phyloP scores from a whole-genome alignment of 2,888 invertebrate species.

The Pegoplata infirma region DNA sequence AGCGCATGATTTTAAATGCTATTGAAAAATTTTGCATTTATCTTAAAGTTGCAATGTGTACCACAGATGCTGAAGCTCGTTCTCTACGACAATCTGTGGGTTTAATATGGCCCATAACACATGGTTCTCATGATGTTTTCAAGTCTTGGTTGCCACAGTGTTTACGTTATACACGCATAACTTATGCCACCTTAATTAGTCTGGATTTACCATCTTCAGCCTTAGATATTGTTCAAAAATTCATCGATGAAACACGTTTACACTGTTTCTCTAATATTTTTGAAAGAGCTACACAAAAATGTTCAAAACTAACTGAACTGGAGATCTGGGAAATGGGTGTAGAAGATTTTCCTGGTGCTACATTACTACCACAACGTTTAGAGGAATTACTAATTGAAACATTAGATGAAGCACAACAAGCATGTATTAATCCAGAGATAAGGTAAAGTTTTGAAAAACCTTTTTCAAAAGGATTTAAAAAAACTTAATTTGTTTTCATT shows the following conservation, averaged over 20 bases:
- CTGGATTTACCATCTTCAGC: slow-evolving; percentile 94
- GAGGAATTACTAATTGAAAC: slow-evolving; percentile 86
- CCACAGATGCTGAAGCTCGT: slow-evolving; percentile 82
- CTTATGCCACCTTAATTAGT: slow-evolving; percentile 88
- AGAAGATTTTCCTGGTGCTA: slow-evolving; percentile 91
- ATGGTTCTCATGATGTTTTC: slow-evolving; percentile 80
- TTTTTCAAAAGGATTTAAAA: slow-evolving; percentile 71
- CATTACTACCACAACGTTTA: slow-evolving; percentile 85
- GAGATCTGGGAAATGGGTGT: slow-evolving; percentile 94
- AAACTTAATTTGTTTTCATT: slow-evolving; percentile 57
- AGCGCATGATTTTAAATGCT: slow-evolving; percentile 89
- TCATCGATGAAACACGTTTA: slow-evolving; percentile 91
- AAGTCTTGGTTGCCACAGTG: slow-evolving; percentile 88
- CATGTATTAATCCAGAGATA: slow-evolving; percentile 84
- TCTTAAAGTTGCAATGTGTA: slow-evolving; percentile 83
- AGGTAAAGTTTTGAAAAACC: slow-evolving; percentile 78
- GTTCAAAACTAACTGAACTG: slow-evolving; percentile 83
- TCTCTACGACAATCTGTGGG: slow-evolving; percentile 73
- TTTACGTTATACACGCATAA: slow-evolving; percentile 87
- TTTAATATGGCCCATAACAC: slow-evolving; percentile 78
- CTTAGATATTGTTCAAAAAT: slow-evolving; percentile 88
- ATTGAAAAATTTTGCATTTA: slow-evolving; percentile 87
- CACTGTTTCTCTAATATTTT: slow-evolving; percentile 92
- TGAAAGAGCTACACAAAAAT: slow-evolving; percentile 89
- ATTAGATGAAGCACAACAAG: slow-evolving; percentile 84